Evolutionary conservation across 2,113 vertebrate species (phyloP).

Genomic region (Cebus imitator): DNA sequence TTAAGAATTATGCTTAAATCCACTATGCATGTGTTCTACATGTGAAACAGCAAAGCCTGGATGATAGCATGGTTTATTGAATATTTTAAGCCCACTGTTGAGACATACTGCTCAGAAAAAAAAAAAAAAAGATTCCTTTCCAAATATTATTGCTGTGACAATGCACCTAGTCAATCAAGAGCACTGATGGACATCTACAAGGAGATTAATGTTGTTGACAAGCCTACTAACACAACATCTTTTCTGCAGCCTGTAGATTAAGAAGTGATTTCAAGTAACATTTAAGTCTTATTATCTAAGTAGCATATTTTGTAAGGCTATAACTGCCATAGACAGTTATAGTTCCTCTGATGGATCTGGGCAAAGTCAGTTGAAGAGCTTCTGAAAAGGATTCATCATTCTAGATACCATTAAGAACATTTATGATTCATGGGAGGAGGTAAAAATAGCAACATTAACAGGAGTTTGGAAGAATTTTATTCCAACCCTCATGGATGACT

Average conservation of each 20-base stretch:
- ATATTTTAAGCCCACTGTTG: neutral
- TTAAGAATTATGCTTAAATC: neutral
- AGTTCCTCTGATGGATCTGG: neutral
- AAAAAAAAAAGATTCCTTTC: neutral
- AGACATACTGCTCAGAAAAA: neutral
- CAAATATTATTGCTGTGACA: neutral
- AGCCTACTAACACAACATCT: neutral
- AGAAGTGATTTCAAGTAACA: neutral
- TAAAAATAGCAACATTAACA: neutral
- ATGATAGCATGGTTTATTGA: neutral
- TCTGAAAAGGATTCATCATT: neutral
- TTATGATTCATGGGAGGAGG: neutral
- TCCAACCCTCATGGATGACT: no score
- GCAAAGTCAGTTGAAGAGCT: neutral
- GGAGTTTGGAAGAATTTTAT: no score
- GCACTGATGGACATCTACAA: neutral
- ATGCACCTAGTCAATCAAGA: neutral
- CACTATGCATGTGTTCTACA: neutral
- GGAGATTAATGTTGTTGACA: neutral
- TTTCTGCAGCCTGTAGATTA: neutral
- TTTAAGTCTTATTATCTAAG: neutral
- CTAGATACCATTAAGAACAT: neutral
- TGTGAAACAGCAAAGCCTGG: neutral
- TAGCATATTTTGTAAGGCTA: neutral
- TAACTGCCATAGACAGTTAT: neutral